These are phyloP conservation scores for Chrysolina americana DNA, from an alignment of 2,888 invertebrate species.

Conservation along the genomic window DNA sequence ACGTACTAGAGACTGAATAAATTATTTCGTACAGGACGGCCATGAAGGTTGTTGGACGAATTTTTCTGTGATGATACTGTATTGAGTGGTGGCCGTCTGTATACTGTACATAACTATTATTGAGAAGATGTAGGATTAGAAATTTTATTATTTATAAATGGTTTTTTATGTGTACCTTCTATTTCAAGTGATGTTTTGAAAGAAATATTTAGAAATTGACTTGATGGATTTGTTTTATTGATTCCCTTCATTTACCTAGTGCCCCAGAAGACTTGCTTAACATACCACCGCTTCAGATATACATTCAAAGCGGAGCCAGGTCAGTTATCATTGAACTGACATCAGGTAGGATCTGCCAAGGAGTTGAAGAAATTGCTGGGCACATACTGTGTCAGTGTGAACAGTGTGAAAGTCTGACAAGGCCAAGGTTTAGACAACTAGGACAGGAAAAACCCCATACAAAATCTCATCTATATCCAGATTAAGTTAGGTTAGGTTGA, in stretches of 20 bases:
- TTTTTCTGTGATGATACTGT: neutral
- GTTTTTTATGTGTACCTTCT: constrained; percentile 39
- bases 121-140: constrained; percentile 39
- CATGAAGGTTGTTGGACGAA: constrained; percentile 4
- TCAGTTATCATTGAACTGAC: too few relatives aligned
- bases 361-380: too few relatives aligned
- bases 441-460: too few relatives aligned
- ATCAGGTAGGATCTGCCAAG: too few relatives aligned
- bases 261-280: too few relatives aligned
- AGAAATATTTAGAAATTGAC: neutral
- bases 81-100: neutral
- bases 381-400: too few relatives aligned
- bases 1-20: constrained; percentile 60
- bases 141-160: constrained; percentile 42
- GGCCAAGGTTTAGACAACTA: too few relatives aligned
- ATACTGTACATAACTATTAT: constrained; percentile 46
- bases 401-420: too few relatives aligned
- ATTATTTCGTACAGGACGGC: constrained; percentile 45
- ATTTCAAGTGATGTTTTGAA: neutral
- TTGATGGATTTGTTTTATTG: neutral
- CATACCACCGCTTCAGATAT: too few relatives aligned
- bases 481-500: too few relatives aligned
- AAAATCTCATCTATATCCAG: too few relatives aligned
- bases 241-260: neutral
- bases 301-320: too few relatives aligned